Evolutionary conservation across 2,888 invertebrate species (phyloP), one percentile per base, ranked within the genome.

Genomic region (Agrotis exclamationis): DNA sequence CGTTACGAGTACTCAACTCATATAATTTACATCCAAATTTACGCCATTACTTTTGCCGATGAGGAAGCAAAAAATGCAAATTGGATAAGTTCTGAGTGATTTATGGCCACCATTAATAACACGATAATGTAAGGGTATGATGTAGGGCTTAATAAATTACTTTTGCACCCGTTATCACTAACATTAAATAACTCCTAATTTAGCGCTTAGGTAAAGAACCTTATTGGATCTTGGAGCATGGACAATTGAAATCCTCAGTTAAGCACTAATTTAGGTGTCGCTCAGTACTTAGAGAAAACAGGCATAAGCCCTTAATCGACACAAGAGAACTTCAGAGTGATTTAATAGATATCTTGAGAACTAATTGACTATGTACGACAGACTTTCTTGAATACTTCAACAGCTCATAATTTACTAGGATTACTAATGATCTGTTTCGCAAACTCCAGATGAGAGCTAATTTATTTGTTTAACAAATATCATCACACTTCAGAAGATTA

Each of bases 61-160:
- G 63, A 63, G 28, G 44, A 70, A 62, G 82, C 62, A 53, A 77
- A 67, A 39, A 63, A 54, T 62, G 62, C 62, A 58, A 77, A 81
- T 77, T 44, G 20, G 51, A 56, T 68, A 58, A 65, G 47, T 54
- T 58, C 59, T 11, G 28, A 48, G 39, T 58, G 64, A 77, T 65
- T 82, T 64, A 77, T 62, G 39, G 18, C 5, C 7, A 47, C n/a
- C 63, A 70, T 78, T 78, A 77, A 70, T 63, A 77, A 62, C 57
- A 45, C 20, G 18, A 28, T 53, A 47, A 60, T 57, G 28, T 53
- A n/a, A 54, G 56, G 24, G 54, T 48, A 53, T n/a, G 14, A 59
- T 63, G n/a, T 24, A 18, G 18, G 48, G 58, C 28, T 50, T 77
- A 24, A 82, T 77, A 54, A 71, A 78, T 79, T 72, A 53, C 48